Percentiles rank a stretch among this genome's conserved stretches.
Conservation (phyloP, 2,113 vertebrate genomes). For the Ptyas mucosa region DNA sequence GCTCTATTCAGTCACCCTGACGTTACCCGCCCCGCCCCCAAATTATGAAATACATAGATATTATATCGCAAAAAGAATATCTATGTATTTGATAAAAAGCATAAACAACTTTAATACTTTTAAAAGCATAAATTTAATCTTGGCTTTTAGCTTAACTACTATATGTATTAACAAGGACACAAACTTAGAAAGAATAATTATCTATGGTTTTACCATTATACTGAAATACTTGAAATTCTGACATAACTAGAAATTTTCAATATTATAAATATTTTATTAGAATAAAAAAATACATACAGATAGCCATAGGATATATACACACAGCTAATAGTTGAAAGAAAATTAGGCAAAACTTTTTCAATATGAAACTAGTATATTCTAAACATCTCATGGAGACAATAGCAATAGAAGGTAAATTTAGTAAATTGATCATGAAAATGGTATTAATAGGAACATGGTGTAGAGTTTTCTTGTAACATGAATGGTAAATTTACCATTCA, state of each 20-base stretch:
- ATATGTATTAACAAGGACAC: not conserved
- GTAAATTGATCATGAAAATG: slow-evolving; percentile 58
- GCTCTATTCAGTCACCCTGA: not conserved
- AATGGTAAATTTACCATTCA: slow-evolving; percentile 52
- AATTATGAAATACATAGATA: not conserved
- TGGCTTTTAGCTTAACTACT: not conserved
- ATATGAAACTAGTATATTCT: slow-evolving; percentile 89
- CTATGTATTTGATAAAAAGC: not conserved
- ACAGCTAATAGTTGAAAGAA: slow-evolving; percentile 74
- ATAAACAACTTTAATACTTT: not conserved
- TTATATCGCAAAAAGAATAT: not conserved
- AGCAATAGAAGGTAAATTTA: slow-evolving; percentile 70
- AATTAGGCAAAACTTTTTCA: slow-evolving; percentile 86
- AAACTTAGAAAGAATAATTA: not conserved
- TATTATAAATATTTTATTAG: slow-evolving; percentile 77
- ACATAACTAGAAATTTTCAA: slow-evolving; percentile 17
- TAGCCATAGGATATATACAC: slow-evolving; percentile 91
- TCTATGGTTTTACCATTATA: not conserved
- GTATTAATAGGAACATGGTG: slow-evolving; percentile 51
- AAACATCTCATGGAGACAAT: slow-evolving; percentile 93
- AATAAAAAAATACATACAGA: slow-evolving; percentile 77
- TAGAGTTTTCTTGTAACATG: slow-evolving; percentile 41
- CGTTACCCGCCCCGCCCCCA: too few species aligned
- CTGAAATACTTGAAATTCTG: not conserved
- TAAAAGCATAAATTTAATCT: not conserved